A percentile compares a stretch with the other conserved stretches of the same genome.
Conservation (phyloP, 2,113 vertebrate genomes). For the Oncorhynchus nerka region DNA sequence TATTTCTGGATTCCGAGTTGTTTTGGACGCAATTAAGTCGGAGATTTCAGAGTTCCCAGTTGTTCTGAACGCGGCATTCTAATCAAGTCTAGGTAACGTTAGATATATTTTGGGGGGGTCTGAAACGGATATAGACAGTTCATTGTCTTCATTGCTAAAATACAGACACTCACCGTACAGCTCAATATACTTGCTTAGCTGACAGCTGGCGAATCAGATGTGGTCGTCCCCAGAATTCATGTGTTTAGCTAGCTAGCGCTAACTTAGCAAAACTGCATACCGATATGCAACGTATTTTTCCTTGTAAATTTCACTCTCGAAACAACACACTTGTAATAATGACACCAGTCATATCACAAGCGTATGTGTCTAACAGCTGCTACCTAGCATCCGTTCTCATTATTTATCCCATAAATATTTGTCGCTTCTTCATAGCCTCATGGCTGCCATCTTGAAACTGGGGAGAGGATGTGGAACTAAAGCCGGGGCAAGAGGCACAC, state of each 20-base stretch:
- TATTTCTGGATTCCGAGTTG: no score
- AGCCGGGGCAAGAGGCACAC: not conserved
- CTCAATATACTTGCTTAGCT: not conserved
- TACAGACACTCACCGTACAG: not conserved
- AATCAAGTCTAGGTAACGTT: no score
- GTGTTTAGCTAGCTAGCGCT: constrained; percentile 62
- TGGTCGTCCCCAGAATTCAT: constrained; percentile 42
- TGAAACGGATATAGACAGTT: no score
- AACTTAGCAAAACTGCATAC: constrained; percentile 49
- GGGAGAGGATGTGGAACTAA: constrained; percentile 46
- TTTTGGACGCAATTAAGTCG: no score
- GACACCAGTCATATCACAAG: constrained; percentile 18
- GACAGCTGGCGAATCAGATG: constrained; percentile 11
- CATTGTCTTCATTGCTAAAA: no score
- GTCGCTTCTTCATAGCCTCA: constrained; percentile 46
- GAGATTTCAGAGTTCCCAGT: no score
- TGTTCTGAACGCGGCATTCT: no score
- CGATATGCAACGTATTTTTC: constrained; percentile 44
- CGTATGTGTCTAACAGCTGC: not conserved
- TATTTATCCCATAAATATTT: constrained; percentile 41
- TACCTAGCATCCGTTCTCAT: constrained; percentile 19
- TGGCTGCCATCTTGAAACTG: constrained; percentile 65
- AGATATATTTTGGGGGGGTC: no score
- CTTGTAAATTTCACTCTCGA: constrained; percentile 9
- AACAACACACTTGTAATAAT: constrained; percentile 16